Evolutionary conservation across 2,888 invertebrate species (phyloP).

Genomic region (Orthosia gothica): DNA sequence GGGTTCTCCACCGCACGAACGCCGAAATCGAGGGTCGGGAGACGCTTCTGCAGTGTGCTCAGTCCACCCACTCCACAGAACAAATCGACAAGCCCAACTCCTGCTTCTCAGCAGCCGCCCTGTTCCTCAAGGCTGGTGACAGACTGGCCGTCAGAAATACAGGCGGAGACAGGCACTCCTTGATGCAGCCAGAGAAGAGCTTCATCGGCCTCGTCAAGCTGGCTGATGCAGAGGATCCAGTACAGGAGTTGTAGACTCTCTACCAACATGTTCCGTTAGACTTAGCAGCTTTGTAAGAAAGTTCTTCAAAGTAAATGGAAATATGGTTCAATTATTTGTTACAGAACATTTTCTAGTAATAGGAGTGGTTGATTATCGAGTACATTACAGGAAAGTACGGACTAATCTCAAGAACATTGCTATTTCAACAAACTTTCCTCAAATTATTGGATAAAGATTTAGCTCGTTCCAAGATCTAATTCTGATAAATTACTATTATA

Average conservation of each 20-base stretch:
- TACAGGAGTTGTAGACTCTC: constrained; percentile 78
- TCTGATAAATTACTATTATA: constrained; percentile 2
- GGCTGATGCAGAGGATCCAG: constrained; percentile 90
- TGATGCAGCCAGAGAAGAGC: constrained; percentile 95
- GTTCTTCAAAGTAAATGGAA: constrained; percentile 23
- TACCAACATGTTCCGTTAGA: constrained; percentile 28
- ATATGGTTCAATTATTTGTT: constrained; percentile 4
- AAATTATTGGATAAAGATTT: constrained; percentile 5
- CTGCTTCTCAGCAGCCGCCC: constrained; percentile 94
- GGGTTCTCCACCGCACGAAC: constrained; percentile 93
- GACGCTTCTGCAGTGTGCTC: constrained; percentile 94
- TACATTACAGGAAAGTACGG: constrained; percentile 14
- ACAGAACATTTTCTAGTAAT: constrained; percentile 25
- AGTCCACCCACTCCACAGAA: constrained; percentile 92
- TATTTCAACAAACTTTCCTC: neutral
- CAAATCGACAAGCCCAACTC: constrained; percentile 93
- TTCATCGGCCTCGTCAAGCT: constrained; percentile 96
- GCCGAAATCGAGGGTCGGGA: constrained; percentile 89
- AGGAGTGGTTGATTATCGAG: constrained; percentile 2
- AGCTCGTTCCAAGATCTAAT: constrained; percentile 13
- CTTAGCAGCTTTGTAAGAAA: constrained; percentile 29
- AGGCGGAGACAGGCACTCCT: constrained; percentile 92
- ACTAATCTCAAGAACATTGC: constrained; percentile 6
- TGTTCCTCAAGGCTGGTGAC: constrained; percentile 93
- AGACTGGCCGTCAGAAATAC: constrained; percentile 94